Evolutionary conservation across 2,888 invertebrate species (phyloP).

Genomic region (Linnaemya vulpina): DNA sequence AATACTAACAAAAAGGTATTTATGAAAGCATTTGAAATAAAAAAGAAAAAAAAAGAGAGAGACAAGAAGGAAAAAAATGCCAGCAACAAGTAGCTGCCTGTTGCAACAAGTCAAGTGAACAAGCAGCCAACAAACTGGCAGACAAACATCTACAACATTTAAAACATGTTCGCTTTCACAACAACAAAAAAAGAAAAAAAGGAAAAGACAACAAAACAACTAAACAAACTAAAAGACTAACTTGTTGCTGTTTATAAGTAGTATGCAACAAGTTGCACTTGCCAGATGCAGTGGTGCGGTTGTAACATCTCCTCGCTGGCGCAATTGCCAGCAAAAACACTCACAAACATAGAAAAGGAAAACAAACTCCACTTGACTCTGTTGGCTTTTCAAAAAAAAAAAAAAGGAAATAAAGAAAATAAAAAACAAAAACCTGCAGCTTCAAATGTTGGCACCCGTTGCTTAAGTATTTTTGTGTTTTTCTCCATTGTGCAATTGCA

Average conservation of each 20-base stretch:
- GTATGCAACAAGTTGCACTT: constrained; percentile 67
- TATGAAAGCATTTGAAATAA: constrained; percentile 51
- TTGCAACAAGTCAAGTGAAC: constrained; percentile 57
- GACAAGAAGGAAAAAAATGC: not conserved
- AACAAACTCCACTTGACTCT: constrained; percentile 56
- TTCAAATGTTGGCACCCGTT: constrained; percentile 10
- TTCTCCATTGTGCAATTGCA: constrained; percentile 50
- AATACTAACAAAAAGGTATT: constrained; percentile 57
- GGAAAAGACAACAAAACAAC: constrained; percentile 23
- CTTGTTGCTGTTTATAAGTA: constrained; percentile 26
- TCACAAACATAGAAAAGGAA: constrained; percentile 2
- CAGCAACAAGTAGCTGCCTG: constrained; percentile 62
- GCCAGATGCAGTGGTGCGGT: constrained; percentile 37
- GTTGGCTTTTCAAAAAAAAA: constrained; percentile 4
- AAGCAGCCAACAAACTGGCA: constrained; percentile 51
- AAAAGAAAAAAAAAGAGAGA: constrained; percentile 31
- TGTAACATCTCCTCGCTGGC: constrained; percentile 35
- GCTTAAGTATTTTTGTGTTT: not conserved
- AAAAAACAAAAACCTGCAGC: constrained; percentile 29
- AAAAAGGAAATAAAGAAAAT: not conserved
- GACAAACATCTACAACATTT: constrained; percentile 47
- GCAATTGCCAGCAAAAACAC: not conserved
- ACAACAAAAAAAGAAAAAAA: constrained; percentile 37
- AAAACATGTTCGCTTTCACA: constrained; percentile 71
- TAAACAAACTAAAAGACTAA: constrained; percentile 39